Conservation (phyloP, 2,113 vertebrate genomes). For the Dicentrarchus labrax region DNA sequence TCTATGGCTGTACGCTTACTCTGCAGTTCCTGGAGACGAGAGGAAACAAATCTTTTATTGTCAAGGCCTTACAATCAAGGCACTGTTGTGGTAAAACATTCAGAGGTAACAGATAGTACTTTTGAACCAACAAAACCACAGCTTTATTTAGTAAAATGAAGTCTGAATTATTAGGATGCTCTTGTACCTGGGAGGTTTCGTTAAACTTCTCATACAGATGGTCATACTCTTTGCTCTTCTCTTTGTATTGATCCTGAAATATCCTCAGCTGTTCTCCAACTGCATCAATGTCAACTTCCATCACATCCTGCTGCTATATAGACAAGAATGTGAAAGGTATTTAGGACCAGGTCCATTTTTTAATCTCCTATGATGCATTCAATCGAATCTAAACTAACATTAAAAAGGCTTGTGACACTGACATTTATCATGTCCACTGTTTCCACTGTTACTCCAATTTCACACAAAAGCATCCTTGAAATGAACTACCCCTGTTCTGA, state of each 20-base stretch:
- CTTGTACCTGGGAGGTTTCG: conserved; percentile 92
- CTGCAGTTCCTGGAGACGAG: conserved; percentile 89
- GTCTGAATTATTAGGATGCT: background rate
- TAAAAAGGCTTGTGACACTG: background rate
- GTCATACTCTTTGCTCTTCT: conserved; percentile 97
- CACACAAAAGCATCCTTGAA: background rate
- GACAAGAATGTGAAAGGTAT: background rate
- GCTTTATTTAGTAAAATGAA: background rate
- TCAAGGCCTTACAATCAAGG: background rate
- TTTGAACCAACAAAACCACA: background rate
- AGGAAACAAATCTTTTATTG: background rate
- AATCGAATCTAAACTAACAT: background rate
- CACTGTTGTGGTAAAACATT: background rate
- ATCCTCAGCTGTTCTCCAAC: conserved; percentile 96
- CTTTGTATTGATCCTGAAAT: conserved; percentile 95
- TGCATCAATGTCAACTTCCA: conserved; percentile 95
- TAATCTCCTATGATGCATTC: background rate
- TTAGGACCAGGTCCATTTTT: background rate
- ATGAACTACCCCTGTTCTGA: background rate
- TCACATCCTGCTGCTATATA: conserved; percentile 91
- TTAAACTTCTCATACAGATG: conserved; percentile 95
- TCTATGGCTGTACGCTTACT: conserved; percentile 98
- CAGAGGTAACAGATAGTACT: background rate
- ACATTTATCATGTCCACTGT: background rate
- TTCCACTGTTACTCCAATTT: background rate